Conservation (phyloP, 2,797 vertebrate species). For the Platalea minor region DNA sequence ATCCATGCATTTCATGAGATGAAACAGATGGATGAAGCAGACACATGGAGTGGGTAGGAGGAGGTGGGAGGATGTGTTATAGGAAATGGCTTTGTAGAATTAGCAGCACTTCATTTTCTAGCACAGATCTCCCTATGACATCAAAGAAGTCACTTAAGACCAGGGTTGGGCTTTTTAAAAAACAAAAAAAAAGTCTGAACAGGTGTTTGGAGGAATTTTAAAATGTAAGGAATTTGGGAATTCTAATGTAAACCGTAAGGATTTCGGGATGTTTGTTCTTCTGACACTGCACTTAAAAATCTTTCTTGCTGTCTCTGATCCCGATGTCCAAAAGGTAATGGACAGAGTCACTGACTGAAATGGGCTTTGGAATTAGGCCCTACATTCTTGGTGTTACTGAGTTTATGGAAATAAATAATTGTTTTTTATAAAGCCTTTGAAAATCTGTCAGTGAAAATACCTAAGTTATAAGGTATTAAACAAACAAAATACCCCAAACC, state of each 20-base stretch:
- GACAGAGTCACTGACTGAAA: background rate
- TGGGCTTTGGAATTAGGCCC: background rate
- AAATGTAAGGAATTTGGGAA: background rate
- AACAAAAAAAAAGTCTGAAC: background rate
- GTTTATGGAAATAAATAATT: background rate
- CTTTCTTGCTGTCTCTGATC: background rate
- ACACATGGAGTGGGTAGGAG: conserved; percentile 36
- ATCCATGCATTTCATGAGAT: conserved; percentile 57
- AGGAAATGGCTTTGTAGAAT: conserved; percentile 45
- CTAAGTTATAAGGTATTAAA: background rate
- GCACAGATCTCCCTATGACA: background rate
- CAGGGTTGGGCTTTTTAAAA: background rate
- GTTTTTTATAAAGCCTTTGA: background rate
- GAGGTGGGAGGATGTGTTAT: conserved; percentile 35
- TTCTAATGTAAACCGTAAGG: background rate
- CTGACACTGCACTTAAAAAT: background rate
- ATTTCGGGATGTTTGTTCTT: background rate
- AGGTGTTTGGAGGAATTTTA: background rate
- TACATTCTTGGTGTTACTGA: background rate
- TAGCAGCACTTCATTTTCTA: conserved; percentile 27
- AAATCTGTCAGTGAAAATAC: background rate
- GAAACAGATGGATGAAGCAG: conserved; percentile 56
- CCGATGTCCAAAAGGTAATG: background rate
- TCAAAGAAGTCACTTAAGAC: background rate
- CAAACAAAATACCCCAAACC: background rate